phyloP scores from a whole-genome alignment of 1,140 invertebrate genomes.

The Diuraphis noxia region DNA sequence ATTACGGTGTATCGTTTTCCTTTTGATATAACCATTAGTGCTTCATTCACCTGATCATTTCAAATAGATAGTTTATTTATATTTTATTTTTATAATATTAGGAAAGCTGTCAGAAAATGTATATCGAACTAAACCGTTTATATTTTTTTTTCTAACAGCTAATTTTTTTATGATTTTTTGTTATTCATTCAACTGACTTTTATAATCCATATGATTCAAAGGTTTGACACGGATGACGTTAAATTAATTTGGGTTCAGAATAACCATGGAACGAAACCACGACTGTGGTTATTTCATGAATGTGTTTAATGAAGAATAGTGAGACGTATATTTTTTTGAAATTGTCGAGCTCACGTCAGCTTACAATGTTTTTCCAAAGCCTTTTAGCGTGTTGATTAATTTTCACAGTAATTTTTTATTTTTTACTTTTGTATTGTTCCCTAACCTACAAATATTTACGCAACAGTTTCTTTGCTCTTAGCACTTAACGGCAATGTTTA shows the following conservation, averaged over 20 bases:
- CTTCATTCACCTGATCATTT: neutral
- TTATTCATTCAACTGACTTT: neutral
- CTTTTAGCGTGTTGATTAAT: slow-evolving; percentile 22
- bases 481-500: neutral
- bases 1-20: neutral
- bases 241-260: neutral
- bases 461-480: neutral
- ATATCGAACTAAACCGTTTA: neutral
- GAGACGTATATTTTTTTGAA: neutral
- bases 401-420: neutral
- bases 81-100: too few relatives aligned
- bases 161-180: neutral
- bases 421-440: neutral
- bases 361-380: neutral
- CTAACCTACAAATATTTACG: neutral
- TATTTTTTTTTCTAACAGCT: neutral
- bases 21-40: neutral
- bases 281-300: neutral
- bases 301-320: neutral
- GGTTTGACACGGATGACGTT: neutral
- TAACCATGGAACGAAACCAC: neutral
- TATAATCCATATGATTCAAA: neutral
- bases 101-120: neutral
- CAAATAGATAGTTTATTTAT: neutral
- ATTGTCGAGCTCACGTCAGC: neutral